Evolutionary conservation across 2,888 invertebrate species (phyloP).

Genomic region (Drosophila fungiperda): DNA sequence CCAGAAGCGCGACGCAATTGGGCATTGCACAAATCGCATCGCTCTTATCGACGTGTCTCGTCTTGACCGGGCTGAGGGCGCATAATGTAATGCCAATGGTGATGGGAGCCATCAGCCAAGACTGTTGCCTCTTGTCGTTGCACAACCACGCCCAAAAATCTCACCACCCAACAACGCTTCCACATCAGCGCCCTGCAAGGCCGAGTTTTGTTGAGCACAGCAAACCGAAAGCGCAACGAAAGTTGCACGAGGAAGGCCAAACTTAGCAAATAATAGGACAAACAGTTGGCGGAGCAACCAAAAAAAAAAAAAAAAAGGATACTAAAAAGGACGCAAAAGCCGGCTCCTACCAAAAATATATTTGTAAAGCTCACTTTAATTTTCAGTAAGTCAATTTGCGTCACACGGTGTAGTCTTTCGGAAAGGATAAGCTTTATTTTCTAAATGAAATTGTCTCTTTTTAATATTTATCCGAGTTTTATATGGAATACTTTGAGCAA

Average conservation of each 20-base stretch:
- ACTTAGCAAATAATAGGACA: conserved; percentile 60
- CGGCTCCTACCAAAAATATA: background rate
- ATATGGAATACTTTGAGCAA: background rate
- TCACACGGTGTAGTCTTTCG: background rate
- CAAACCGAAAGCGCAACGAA: conserved; percentile 36
- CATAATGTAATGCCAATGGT: conserved; percentile 38
- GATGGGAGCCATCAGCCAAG: conserved; percentile 11
- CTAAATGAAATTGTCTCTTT: background rate
- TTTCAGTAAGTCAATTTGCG: background rate
- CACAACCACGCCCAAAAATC: background rate
- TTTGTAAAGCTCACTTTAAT: background rate
- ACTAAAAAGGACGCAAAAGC: background rate
- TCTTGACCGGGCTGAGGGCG: conserved; percentile 11
- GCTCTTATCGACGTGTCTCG: conserved; percentile 5
- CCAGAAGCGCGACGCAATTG: conserved; percentile 7
- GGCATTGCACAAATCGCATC: conserved; percentile 25
- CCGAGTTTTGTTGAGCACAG: conserved; percentile 23
- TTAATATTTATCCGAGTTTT: background rate
- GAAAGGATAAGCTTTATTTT: background rate
- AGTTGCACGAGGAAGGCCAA: conserved; percentile 32
- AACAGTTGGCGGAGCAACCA: conserved; percentile 5
- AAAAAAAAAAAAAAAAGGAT: background rate
- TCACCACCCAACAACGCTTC: conserved; percentile 48
- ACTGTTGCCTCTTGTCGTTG: conserved; percentile 7
- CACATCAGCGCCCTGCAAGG: conserved; percentile 51